A percentile compares a stretch with the other conserved stretches of the same genome.
Conservation (phyloP, 2,797 vertebrate species). For the Pristis pectinata region DNA sequence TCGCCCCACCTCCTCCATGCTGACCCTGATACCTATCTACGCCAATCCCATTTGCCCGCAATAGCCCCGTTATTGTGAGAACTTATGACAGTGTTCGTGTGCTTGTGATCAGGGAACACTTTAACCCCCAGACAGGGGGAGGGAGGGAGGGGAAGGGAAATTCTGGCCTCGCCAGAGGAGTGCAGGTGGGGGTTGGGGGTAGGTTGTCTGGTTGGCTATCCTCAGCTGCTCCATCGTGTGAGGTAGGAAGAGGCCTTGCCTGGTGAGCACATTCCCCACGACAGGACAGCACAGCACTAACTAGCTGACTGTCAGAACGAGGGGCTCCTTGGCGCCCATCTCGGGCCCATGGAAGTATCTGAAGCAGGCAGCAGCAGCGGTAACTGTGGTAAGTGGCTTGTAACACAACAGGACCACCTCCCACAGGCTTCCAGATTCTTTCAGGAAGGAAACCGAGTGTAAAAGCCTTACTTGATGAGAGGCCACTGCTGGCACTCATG, state of each 20-base stretch:
- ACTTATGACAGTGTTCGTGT: no score
- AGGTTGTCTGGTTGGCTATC: not conserved
- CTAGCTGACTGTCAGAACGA: not conserved
- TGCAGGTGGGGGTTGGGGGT: not conserved
- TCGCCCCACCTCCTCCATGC: no score
- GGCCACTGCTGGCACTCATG: slow-evolving; percentile 93
- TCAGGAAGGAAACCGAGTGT: not conserved
- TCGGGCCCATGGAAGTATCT: no score
- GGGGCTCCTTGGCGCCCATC: not conserved
- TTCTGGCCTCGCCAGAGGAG: not conserved
- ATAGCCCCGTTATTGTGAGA: no score
- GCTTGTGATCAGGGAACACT: not conserved
- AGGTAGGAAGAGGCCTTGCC: not conserved
- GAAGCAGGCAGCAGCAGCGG: not conserved
- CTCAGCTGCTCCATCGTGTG: not conserved
- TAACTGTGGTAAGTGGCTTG: not conserved
- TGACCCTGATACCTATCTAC: no score
- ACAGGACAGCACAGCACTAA: not conserved
- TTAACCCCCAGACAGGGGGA: not conserved
- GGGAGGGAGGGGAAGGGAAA: not conserved
- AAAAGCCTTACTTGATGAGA: slow-evolving; percentile 78
- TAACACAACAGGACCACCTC: not conserved
- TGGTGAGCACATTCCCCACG: not conserved
- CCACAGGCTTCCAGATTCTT: not conserved
- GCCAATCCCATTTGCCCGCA: no score